Evolutionary conservation across 2,113 vertebrate genomes (phyloP).

Genomic region (Eupsittula cactorum): DNA sequence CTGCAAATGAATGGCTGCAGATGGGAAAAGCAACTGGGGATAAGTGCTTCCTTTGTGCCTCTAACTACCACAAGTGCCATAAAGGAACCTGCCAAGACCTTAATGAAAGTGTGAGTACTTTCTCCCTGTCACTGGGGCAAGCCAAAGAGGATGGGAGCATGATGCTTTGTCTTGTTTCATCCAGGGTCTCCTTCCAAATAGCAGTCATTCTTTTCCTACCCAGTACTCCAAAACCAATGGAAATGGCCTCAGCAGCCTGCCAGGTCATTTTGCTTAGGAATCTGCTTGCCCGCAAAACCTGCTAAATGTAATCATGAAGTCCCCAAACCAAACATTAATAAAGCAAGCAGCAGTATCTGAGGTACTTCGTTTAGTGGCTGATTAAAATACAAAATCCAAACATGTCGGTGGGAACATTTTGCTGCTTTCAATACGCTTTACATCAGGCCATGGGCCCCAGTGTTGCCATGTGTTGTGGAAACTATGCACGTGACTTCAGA

Average conservation of each 20-base stretch:
- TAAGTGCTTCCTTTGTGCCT: neutral
- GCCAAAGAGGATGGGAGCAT: neutral
- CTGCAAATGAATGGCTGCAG: neutral
- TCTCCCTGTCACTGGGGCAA: neutral
- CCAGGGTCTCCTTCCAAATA: neutral
- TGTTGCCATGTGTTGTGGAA: neutral
- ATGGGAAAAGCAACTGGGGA: neutral
- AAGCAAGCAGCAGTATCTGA: neutral
- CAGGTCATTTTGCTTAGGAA: neutral
- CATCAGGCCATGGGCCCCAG: neutral
- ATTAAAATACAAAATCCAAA: neutral
- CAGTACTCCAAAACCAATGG: neutral
- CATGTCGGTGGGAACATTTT: neutral
- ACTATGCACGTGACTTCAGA: neutral
- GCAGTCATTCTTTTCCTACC: neutral
- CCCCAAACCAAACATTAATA: slow-evolving; percentile 19
- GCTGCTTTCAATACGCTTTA: neutral
- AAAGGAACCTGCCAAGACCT: neutral
- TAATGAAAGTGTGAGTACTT: neutral
- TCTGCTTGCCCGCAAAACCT: neutral
- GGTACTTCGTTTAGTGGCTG: neutral
- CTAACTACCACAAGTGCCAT: neutral
- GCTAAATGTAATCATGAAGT: neutral
- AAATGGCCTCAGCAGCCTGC: neutral
- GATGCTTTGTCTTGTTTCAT: neutral